Evolutionary conservation across 2,888 invertebrate species (phyloP), one percentile per base, ranked within the genome.

Genomic region (Labia minor): DNA sequence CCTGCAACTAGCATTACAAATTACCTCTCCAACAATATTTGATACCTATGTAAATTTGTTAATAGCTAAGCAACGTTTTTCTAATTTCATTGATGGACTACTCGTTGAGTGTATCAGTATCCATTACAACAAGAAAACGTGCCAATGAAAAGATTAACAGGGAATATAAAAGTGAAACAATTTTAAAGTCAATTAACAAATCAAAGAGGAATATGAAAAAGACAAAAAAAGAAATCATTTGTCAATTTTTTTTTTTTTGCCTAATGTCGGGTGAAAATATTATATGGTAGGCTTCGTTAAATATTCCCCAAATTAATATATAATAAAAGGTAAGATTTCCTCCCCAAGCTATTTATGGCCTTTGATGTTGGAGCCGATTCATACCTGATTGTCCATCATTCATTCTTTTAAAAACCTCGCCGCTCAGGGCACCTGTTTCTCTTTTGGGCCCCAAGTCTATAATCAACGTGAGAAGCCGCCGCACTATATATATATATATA

Each of bases 401-500:
- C 49, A 49, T 49, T 49, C 49, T 49, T 49, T 49, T 49, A 49
- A 49, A 49, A 49, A 11, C 49, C 49, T n/a, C 14, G 49, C 49
- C 49, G 49, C 49, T 49, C 49, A 8, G 49, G 49, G 49, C 49
- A 49, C 49, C 49, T 49, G 49, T 49, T 49, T 14, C 16, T 49
- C 49, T 49, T 49, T 49, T 16, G n/a, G 16, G 16, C 16, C 49
- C 16, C 49, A 3, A 49, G n/a, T 16, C 49, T 49, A 49, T 49
- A 49, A 49, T 49, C 49, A 49, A 49, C 49, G 49, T 49, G 49
- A 49, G 49, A 49, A 49, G 49, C 49, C 49, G 49, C 14, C 49
- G 14, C 49, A 49, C 49, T 3, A 11, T 49, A 11, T 49, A 49
- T 49, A n/a, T n/a, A n/a, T n/a, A n/a, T n/a, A n/a, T n/a, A n/a